phyloP scores from a whole-genome alignment of 2,797 vertebrate species.

The Otus scops region DNA sequence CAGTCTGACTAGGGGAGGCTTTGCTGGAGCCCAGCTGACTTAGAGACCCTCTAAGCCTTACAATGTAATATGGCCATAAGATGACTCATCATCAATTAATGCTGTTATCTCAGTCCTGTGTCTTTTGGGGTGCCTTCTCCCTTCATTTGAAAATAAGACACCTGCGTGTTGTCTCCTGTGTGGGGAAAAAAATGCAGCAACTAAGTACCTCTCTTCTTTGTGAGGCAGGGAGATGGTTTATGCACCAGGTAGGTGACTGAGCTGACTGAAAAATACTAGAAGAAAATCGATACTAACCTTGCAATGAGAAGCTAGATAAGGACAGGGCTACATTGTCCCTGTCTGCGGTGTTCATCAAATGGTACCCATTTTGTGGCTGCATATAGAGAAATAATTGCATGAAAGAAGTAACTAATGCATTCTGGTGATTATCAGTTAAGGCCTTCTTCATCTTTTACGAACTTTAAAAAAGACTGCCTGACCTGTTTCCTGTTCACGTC shows the following conservation, averaged over 20 bases:
- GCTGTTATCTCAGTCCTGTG: background rate
- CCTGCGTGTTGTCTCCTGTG: background rate
- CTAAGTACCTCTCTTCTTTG: background rate
- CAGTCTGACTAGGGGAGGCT: background rate
- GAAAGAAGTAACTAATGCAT: background rate
- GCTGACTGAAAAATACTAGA: background rate
- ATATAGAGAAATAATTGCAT: background rate
- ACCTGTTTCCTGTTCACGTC: background rate
- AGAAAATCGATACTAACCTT: slow-evolving; percentile 41
- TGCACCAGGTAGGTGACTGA: background rate
- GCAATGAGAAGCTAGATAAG: background rate
- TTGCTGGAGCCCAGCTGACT: background rate
- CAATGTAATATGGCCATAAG: background rate
- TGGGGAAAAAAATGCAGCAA: background rate
- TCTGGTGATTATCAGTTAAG: background rate
- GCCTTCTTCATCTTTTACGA: background rate
- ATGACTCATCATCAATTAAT: background rate
- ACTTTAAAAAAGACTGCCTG: background rate
- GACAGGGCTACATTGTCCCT: background rate
- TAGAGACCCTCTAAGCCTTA: background rate
- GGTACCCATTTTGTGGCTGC: background rate
- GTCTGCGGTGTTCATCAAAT: slow-evolving; percentile 3
- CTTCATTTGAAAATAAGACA: background rate
- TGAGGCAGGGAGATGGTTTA: background rate
- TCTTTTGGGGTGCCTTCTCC: background rate